Percentiles rank a stretch among this genome's conserved stretches.
These are phyloP conservation scores for Nycteola revayana DNA, from an alignment of 2,888 invertebrate genomes.

Conservation along the genomic window DNA sequence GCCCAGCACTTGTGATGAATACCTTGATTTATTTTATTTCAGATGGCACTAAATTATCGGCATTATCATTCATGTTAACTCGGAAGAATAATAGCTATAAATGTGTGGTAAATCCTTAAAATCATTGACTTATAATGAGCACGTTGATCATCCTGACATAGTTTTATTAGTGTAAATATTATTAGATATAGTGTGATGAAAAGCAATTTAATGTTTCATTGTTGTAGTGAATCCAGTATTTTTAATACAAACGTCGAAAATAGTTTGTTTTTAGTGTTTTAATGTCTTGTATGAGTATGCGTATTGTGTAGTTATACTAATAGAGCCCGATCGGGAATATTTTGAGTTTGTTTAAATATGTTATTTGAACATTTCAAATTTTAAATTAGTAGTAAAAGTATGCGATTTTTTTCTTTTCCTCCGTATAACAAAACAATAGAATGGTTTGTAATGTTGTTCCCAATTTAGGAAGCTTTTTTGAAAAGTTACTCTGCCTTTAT, in stretches of 20 bases:
- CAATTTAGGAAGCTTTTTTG: conserved; percentile 36
- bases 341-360: conserved; percentile 14
- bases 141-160: conserved; percentile 68
- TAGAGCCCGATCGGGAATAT: conserved; percentile 34
- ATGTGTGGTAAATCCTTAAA: conserved; percentile 36
- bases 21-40: conserved; percentile 48
- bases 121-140: conserved; percentile 70
- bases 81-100: conserved; percentile 17
- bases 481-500: conserved; percentile 40
- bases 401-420: too few relatives aligned
- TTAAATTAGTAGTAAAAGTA: too few relatives aligned
- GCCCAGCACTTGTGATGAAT: conserved; percentile 15
- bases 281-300: conserved; percentile 58
- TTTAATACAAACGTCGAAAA: conserved; percentile 56
- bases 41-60: conserved; percentile 51
- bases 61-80: conserved; percentile 27
- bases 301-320: conserved; percentile 60
- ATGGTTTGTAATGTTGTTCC: conserved; percentile 4
- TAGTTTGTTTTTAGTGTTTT: conserved; percentile 60
- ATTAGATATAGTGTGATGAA: conserved; percentile 57
- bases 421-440: not conserved
- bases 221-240: conserved; percentile 73
- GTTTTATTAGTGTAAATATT: conserved; percentile 64
- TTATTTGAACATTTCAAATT: too few relatives aligned
- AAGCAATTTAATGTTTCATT: conserved; percentile 63